Percentiles rank a stretch among this genome's conserved stretches.
Conservation (phyloP, 2,888 invertebrate species). For the Pachliopta kotzebuea region DNA sequence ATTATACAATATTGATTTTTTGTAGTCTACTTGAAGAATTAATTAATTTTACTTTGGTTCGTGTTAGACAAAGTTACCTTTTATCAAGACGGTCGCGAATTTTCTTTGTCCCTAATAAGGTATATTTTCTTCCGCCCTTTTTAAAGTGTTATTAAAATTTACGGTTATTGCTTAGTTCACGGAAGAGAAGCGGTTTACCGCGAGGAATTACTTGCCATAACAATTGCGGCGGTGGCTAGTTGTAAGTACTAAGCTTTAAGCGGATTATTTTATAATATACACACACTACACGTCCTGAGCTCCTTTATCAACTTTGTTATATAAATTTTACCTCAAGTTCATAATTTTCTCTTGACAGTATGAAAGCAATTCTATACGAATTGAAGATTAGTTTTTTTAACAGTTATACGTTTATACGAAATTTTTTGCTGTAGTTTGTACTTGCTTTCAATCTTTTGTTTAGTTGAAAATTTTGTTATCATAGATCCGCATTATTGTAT, state of each 20-base stretch:
- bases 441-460: no score
- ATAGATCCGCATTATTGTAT: no score
- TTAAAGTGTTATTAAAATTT: constrained; percentile 65
- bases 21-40: not conserved
- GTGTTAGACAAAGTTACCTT: constrained; percentile 1
- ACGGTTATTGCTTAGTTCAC: constrained; percentile 45
- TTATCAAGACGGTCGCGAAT: constrained; percentile 3
- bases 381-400: no score
- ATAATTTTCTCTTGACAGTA: no score
- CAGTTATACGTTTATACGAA: no score
- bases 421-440: no score
- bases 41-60: not conserved
- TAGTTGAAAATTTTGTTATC: no score
- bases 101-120: constrained; percentile 48
- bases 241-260: constrained; percentile 22
- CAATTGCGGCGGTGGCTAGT: constrained; percentile 26
- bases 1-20: not conserved
- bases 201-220: constrained; percentile 34
- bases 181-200: constrained; percentile 39
- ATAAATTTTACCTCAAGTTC: no score
- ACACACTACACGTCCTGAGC: not conserved
- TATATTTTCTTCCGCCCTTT: constrained; percentile 52
- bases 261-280: not conserved
- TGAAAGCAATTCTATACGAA: no score
- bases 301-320: no score